Conservation (phyloP, 2,797 vertebrate species). For the Xenopus petersii region DNA sequence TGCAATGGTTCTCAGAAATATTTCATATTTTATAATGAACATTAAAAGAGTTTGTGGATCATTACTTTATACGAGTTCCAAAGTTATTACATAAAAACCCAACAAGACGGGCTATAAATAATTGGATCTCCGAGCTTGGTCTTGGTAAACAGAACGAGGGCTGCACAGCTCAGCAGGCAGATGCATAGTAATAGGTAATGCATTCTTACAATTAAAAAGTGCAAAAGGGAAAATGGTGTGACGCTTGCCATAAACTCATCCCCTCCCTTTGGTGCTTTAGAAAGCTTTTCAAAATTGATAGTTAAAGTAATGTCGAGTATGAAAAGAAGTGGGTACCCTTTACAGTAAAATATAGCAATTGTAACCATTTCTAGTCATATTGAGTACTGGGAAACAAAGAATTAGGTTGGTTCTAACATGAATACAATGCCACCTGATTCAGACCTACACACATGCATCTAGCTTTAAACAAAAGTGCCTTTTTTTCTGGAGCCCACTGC, state of each 20-base stretch:
- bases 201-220: conserved; percentile 50
- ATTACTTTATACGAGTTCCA: conserved; percentile 82
- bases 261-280: conserved; percentile 54
- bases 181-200: conserved; percentile 60
- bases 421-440: conserved; percentile 40
- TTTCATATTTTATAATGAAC: conserved; percentile 85
- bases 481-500: conserved; percentile 26
- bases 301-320: not conserved
- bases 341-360: conserved; percentile 24
- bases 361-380: conserved; percentile 31
- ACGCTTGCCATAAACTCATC: conserved; percentile 51
- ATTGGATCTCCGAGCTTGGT: conserved; percentile 68
- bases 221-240: conserved; percentile 46
- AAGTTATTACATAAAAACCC: conserved; percentile 82
- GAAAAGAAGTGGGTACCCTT: conserved; percentile 10
- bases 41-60: conserved; percentile 84
- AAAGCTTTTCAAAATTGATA: conserved; percentile 13
- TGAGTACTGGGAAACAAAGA: conserved; percentile 23
- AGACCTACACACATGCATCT: conserved; percentile 18
- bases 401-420: conserved; percentile 23
- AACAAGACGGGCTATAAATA: conserved; percentile 77
- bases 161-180: conserved; percentile 59
- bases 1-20: conserved; percentile 77
- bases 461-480: conserved; percentile 31
- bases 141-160: conserved; percentile 73